Evolutionary conservation across 2,797 vertebrate genomes (phyloP).

Genomic region (Pipistrellus pygmaeus): DNA sequence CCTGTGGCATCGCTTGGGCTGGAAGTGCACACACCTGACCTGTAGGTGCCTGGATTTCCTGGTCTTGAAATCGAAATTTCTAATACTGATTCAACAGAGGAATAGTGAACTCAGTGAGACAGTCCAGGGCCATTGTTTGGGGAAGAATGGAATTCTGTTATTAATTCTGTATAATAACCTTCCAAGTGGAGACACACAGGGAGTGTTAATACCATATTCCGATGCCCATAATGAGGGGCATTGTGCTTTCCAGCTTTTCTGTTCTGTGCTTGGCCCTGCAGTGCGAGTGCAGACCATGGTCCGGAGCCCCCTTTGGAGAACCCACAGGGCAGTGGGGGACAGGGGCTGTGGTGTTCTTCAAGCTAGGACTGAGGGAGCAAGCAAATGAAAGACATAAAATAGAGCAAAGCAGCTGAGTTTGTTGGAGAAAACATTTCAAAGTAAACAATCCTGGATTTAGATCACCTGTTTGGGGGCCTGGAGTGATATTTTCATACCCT

Average conservation of each 20-base stretch:
- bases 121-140: background rate
- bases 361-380: background rate
- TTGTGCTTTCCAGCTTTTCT: background rate
- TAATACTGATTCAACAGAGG: background rate
- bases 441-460: constrained; percentile 50
- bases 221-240: background rate
- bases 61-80: background rate
- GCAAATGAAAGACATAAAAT: constrained; percentile 7
- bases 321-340: background rate
- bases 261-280: background rate
- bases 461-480: background rate
- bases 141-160: background rate
- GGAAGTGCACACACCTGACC: fast-evolving
- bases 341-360: background rate
- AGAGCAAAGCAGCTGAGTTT: constrained; percentile 22
- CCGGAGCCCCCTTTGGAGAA: background rate
- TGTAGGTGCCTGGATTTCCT: background rate
- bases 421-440: constrained; percentile 59
- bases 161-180: background rate
- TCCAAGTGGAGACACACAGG: background rate
- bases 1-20: background rate
- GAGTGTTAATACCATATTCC: background rate
- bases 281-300: background rate
- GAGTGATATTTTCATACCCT: background rate
- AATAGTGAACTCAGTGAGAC: background rate